Percentiles rank a stretch among this genome's conserved stretches.
Evolutionary conservation across 2,113 vertebrate genomes (phyloP).

Genomic region (Tor tambroides): DNA sequence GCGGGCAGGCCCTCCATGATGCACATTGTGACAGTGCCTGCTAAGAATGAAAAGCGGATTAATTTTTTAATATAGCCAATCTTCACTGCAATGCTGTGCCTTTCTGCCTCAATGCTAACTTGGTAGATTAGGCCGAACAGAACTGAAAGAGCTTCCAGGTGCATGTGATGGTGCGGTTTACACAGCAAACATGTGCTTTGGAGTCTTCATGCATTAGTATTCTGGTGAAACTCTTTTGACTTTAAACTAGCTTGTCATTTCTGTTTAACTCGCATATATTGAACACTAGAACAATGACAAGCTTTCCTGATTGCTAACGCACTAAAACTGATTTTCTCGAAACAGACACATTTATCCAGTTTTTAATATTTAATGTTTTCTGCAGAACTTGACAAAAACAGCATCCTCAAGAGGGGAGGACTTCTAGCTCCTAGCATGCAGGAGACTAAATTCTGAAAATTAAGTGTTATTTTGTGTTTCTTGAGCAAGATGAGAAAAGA

Average conservation of each 20-base stretch:
- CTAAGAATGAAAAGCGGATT: not conserved
- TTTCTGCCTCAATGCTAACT: not conserved
- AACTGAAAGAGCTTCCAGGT: not conserved
- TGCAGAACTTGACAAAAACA: not conserved
- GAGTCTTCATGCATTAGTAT: not conserved
- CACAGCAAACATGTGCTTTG: not conserved
- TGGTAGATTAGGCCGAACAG: not conserved
- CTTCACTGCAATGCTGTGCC: not conserved
- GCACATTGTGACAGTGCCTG: slow-evolving; percentile 13
- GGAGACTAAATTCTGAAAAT: not conserved
- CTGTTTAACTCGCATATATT: not conserved
- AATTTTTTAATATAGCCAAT: not conserved
- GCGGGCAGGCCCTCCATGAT: slow-evolving; percentile 52
- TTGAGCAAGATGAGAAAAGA: not conserved
- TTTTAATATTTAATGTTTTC: not conserved
- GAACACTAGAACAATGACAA: not conserved
- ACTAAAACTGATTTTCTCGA: not conserved
- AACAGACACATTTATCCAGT: not conserved
- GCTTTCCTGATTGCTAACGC: not conserved
- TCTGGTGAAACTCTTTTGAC: not conserved
- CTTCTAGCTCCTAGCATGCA: not conserved
- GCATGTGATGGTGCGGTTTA: not conserved
- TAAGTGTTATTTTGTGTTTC: not conserved
- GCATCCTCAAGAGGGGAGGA: not conserved
- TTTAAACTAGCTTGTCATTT: slow-evolving; percentile 8